Base-by-base conservation (phyloP, 2,113 vertebrate species). In the Pomatostomus ruficeps region DNA sequence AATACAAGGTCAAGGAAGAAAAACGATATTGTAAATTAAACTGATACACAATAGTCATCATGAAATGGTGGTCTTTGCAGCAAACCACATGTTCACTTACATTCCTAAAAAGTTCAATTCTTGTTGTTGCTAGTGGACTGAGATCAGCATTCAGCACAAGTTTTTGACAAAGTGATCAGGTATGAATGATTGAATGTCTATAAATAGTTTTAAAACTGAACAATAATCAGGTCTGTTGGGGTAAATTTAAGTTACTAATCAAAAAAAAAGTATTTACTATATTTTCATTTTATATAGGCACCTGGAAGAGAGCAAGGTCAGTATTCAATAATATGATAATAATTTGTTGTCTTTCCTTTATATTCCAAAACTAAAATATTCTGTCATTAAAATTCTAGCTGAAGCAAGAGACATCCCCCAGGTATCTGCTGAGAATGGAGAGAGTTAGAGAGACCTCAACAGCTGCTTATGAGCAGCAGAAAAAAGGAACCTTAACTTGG, bases 281-380 rank as follows among this genome's bases (percentile, higher is more conserved):
- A 33, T 89, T 92, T n/a, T 85, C 15, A 65, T 95, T 97, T 93
- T 73, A 54, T 92, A 78, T 2, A 96, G 96, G 91, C 3, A 91
- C 62, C 70, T 72, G 73, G 92, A 94, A 85, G 42, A 94, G 35
- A 75, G 48, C 55, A 91, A 96, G 96, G 96, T 97, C 42, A 96
- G 96, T 96, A 93, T 55, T 79, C 70, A 58, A 75, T 36, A 74
- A 11, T 58, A 43, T 6, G 0, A 25, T 51, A 78, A 45, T 49
- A 36, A 67, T 68, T 90, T 89, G 6, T 29, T 89, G 12, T 63
- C 28, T 83, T 85, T 78, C 19, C 22, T 91, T 84, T 68, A 12
- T 51, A 79, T 73, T 84, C 6, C 24, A 48, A 93, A 51, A 74
- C 17, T 17, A 73, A 72, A 82, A 40, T 61, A 94, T 28, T 42